Conservation (phyloP, 1,140 invertebrate species). For the Galendromus occidentalis region DNA sequence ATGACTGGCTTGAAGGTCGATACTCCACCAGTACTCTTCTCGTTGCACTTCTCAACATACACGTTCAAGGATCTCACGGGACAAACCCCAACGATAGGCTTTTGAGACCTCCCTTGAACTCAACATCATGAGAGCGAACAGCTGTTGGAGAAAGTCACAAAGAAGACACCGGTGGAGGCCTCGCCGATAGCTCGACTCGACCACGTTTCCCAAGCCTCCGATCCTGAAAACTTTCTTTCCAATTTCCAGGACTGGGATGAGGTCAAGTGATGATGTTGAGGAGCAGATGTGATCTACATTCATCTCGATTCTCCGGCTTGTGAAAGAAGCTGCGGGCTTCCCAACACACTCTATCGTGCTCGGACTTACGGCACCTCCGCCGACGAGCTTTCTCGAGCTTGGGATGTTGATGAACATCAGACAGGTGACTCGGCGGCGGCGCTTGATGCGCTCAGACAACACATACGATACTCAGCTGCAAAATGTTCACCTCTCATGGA, state of each 20-base stretch:
- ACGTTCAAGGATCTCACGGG: no score
- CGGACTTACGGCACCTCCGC: background rate
- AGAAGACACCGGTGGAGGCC: no score
- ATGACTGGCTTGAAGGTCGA: no score
- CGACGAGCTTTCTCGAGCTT: background rate
- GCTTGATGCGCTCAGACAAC: conserved; percentile 18
- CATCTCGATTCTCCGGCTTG: background rate
- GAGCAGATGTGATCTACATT: background rate
- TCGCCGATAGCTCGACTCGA: no score
- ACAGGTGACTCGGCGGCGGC: conserved; percentile 15
- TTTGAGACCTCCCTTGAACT: no score
- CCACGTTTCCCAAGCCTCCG: background rate
- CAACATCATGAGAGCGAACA: no score
- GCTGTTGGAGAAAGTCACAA: no score
- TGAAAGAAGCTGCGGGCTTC: background rate
- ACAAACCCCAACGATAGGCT: no score
- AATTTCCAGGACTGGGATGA: background rate
- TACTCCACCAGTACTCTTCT: no score
- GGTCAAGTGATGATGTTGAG: background rate
- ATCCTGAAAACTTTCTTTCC: background rate
- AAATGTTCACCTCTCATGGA: conserved; percentile 23
- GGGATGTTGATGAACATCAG: conserved; percentile 18
- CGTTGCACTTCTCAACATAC: no score
- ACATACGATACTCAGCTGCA: conserved; percentile 16
- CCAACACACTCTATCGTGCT: background rate